phyloP scores from a whole-genome alignment of 2,797 vertebrate genomes.

The Holocentrus rufus region DNA sequence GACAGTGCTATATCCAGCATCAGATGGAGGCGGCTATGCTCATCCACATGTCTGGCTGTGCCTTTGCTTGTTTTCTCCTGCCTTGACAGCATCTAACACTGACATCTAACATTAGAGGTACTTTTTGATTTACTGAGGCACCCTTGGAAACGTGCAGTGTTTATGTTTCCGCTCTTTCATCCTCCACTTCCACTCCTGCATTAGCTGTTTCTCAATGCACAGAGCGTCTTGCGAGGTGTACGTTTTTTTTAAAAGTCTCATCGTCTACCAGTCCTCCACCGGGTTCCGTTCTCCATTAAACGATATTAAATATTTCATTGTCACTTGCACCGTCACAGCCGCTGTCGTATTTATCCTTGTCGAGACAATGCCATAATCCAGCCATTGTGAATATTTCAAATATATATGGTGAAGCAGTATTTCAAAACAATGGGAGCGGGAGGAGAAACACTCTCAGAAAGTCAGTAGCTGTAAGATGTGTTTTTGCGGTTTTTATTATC shows the following conservation, averaged over 20 bases:
- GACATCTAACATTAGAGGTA: slow-evolving; percentile 65
- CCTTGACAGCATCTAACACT: slow-evolving; percentile 55
- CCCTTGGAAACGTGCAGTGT: slow-evolving; percentile 62
- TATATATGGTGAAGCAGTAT: too few relatives aligned
- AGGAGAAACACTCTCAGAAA: too few relatives aligned
- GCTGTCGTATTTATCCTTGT: slow-evolving; percentile 9
- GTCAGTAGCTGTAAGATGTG: too few relatives aligned
- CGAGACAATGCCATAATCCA: too few relatives aligned
- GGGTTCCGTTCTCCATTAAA: slow-evolving; percentile 61
- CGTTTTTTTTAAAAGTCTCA: slow-evolving; percentile 53
- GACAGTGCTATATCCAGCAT: slow-evolving; percentile 48
- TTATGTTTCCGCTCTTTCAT: slow-evolving; percentile 66
- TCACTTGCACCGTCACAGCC: slow-evolving; percentile 57
- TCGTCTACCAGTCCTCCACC: slow-evolving; percentile 49
- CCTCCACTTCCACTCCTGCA: slow-evolving; percentile 37
- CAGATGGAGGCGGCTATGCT: slow-evolving; percentile 47
- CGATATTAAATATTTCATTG: slow-evolving; percentile 66
- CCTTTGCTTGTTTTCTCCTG: slow-evolving; percentile 25
- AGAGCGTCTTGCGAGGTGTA: slow-evolving; percentile 45
- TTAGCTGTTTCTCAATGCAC: slow-evolving; percentile 52
- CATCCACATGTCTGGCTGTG: slow-evolving; percentile 41
- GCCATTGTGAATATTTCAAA: too few relatives aligned
- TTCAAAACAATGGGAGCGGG: too few relatives aligned
- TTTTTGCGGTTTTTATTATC: too few relatives aligned
- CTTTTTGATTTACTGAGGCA: slow-evolving; percentile 48